These are phyloP conservation scores for Albula glossodonta DNA, from an alignment of 2,113 vertebrate species.

Conservation along the genomic window DNA sequence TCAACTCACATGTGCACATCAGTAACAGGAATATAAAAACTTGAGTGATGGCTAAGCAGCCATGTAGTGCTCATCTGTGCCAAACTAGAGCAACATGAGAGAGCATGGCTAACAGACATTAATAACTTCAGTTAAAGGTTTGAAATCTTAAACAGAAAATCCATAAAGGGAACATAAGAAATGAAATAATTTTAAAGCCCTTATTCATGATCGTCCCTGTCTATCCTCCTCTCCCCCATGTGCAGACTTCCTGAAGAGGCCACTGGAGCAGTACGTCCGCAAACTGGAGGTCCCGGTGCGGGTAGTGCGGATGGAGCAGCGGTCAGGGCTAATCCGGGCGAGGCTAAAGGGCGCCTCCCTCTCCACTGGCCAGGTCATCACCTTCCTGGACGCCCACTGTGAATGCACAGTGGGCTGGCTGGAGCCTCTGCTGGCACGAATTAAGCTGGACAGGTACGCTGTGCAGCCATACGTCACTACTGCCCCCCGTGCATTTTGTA, in stretches of 20 bases:
- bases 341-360: slow-evolving; percentile 93
- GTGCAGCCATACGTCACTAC: background rate
- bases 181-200: no score
- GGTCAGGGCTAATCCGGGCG: slow-evolving; percentile 94
- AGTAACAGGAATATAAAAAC: no score
- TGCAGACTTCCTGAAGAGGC: slow-evolving; percentile 92
- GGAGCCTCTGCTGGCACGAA: slow-evolving; percentile 91
- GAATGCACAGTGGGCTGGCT: slow-evolving; percentile 97
- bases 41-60: no score
- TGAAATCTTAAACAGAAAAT: no score
- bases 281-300: slow-evolving; percentile 88
- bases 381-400: slow-evolving; percentile 96
- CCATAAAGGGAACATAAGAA: no score
- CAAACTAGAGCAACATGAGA: no score
- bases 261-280: slow-evolving; percentile 89
- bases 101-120: no score
- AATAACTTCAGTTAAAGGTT: no score
- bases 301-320: slow-evolving; percentile 96
- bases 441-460: slow-evolving; percentile 90
- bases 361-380: slow-evolving; percentile 96
- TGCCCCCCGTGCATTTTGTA: background rate
- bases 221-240: background rate
- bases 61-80: no score
- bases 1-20: no score
- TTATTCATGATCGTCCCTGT: background rate